These are phyloP conservation scores for Jacana jacana DNA, from an alignment of 2,113 vertebrate species.

Conservation along the genomic window DNA sequence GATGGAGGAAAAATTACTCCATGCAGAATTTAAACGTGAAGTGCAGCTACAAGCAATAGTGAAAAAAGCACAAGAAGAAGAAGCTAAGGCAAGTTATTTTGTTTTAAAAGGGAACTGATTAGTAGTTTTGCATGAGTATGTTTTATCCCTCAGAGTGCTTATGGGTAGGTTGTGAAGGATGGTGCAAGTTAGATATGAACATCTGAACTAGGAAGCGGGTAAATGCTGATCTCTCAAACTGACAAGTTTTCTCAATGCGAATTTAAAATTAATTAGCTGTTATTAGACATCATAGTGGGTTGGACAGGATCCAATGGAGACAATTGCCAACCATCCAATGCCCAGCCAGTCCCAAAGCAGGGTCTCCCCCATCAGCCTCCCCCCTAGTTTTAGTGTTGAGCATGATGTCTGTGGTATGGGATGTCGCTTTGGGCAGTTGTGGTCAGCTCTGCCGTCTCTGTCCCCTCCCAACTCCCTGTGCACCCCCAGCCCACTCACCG, in stretches of 20 bases:
- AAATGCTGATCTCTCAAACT: not conserved
- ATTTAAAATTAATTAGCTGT: not conserved
- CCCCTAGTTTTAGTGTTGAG: not conserved
- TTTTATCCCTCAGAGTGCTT: not conserved
- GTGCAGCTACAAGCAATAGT: slow-evolving; percentile 97
- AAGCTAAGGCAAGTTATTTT: slow-evolving; percentile 85
- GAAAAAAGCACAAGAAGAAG: slow-evolving; percentile 98
- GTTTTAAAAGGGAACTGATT: not conserved
- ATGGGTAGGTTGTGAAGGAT: not conserved
- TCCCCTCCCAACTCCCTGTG: not conserved
- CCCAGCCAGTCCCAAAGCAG: not conserved
- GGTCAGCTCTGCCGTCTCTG: not conserved
- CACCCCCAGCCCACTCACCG: rapidly evolving
- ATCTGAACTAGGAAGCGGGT: rapidly evolving
- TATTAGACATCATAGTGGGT: not conserved
- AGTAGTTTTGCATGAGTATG: not conserved
- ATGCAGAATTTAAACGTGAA: slow-evolving; percentile 96
- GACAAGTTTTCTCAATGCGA: not conserved
- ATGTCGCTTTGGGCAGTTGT: not conserved
- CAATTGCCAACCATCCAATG: not conserved
- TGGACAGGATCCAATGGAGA: not conserved
- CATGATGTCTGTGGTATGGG: not conserved
- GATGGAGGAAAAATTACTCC: slow-evolving; percentile 98
- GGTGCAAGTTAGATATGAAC: rapidly evolving
- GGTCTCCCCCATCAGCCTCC: rapidly evolving